Conservation (phyloP, 2,888 invertebrate genomes). For the Pyrrhosoma nymphula region DNA sequence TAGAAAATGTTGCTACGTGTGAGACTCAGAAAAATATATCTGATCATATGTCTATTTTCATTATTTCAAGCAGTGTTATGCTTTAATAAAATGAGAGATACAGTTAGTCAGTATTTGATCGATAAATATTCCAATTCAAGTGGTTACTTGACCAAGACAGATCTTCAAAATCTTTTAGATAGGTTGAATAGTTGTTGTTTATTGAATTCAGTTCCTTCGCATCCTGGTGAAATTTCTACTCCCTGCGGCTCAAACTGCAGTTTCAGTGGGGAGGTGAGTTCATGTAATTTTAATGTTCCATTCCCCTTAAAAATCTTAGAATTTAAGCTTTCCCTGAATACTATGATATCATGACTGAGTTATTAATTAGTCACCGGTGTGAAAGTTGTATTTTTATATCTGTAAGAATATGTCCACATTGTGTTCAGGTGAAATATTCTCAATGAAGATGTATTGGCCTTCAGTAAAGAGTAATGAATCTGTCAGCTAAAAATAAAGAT, state of each 20-base stretch:
- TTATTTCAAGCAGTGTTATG: constrained; percentile 24
- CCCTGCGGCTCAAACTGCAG: constrained; percentile 15
- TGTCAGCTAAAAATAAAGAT: too few relatives aligned
- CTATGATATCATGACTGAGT: too few relatives aligned
- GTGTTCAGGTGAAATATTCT: too few relatives aligned
- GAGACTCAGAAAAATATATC: constrained; percentile 23
- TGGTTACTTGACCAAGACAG: neutral
- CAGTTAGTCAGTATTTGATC: constrained; percentile 21
- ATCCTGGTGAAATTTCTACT: neutral
- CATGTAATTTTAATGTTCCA: neutral
- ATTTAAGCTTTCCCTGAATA: neutral
- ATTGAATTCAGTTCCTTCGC: neutral
- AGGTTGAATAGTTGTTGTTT: constrained; percentile 22
- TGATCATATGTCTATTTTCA: neutral
- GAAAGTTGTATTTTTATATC: too few relatives aligned
- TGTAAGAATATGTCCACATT: too few relatives aligned
- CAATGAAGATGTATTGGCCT: too few relatives aligned
- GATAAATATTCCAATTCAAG: constrained; percentile 36
- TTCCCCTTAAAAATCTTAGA: neutral
- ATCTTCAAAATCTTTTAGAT: constrained; percentile 51
- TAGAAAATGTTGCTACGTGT: neutral
- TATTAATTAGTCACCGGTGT: too few relatives aligned
- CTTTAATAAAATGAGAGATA: neutral
- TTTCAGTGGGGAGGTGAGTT: constrained; percentile 18
- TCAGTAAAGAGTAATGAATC: too few relatives aligned